Evolutionary conservation across 1,140 invertebrate species (phyloP).

Genomic region (Habropoda laboriosa): DNA sequence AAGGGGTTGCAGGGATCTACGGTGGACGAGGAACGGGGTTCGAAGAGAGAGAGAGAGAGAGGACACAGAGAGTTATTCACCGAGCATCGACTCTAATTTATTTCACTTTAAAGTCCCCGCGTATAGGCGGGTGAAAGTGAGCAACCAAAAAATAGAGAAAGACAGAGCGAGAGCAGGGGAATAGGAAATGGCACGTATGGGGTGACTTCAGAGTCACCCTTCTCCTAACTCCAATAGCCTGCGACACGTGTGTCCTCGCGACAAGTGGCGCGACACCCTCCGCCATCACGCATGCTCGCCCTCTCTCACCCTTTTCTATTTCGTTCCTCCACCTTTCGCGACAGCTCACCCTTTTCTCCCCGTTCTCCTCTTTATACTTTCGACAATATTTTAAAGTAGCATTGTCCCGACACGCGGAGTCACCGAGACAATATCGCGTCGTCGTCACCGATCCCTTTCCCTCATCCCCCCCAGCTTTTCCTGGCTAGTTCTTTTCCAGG

Average conservation of each 20-base stretch:
- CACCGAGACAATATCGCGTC: slow-evolving; percentile 76
- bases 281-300: slow-evolving; percentile 50
- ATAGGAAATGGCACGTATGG: slow-evolving; percentile 57
- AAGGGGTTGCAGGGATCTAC: slow-evolving; percentile 38
- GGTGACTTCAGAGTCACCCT: slow-evolving; percentile 66
- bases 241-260: slow-evolving; percentile 79
- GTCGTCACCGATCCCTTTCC: slow-evolving; percentile 56
- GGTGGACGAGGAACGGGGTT: neutral
- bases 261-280: slow-evolving; percentile 77
- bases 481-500: neutral
- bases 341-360: slow-evolving; percentile 9
- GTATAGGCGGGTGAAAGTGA: slow-evolving; percentile 65
- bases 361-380: slow-evolving; percentile 73
- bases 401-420: slow-evolving; percentile 72
- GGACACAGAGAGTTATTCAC: slow-evolving; percentile 57
- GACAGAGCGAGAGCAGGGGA: slow-evolving; percentile 31
- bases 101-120: slow-evolving; percentile 79
- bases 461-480: neutral
- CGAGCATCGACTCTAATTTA: slow-evolving; percentile 73
- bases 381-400: slow-evolving; percentile 80
- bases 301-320: slow-evolving; percentile 42
- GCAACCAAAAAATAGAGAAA: slow-evolving; percentile 31
- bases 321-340: slow-evolving; percentile 5
- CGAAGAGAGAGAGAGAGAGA: slow-evolving; percentile 7
- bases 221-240: slow-evolving; percentile 69